phyloP scores from a whole-genome alignment of 2,797 vertebrate species.

The Liasis olivaceus region DNA sequence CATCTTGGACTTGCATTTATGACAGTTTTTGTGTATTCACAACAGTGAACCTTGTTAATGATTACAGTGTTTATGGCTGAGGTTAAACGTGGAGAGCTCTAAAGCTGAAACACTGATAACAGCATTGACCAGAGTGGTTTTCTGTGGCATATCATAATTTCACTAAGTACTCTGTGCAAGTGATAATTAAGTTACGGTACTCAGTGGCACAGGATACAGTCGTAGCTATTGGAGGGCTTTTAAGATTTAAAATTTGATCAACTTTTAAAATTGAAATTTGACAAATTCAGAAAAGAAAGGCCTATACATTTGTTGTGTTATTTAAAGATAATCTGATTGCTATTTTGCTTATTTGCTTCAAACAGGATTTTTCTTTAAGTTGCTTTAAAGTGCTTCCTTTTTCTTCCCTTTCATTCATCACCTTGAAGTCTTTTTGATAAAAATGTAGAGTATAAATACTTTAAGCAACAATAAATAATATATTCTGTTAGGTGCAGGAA shows the following conservation, averaged over 20 bases:
- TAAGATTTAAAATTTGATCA: neutral
- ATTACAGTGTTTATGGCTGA: slow-evolving; percentile 61
- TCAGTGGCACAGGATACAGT: neutral
- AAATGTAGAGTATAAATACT: neutral
- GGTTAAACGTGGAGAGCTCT: slow-evolving; percentile 62
- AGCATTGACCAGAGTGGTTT: slow-evolving; percentile 42
- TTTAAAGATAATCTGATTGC: neutral
- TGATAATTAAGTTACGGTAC: neutral
- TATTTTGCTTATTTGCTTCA: neutral
- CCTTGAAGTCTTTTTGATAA: neutral
- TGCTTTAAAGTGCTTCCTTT: neutral
- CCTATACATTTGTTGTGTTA: neutral
- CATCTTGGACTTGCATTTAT: slow-evolving; percentile 47
- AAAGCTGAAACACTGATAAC: slow-evolving; percentile 60
- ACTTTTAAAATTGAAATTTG: neutral
- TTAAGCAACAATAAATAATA: neutral
- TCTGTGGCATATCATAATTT: neutral
- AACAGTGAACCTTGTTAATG: slow-evolving; percentile 60
- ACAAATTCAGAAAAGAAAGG: neutral
- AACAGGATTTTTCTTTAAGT: neutral
- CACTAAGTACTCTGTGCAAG: neutral
- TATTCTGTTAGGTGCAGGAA: neutral
- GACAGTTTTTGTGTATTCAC: slow-evolving; percentile 45
- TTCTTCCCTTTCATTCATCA: neutral
- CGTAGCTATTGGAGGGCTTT: neutral